Percentiles rank a stretch among this genome's conserved stretches.
Evolutionary conservation across 2,797 vertebrate species (phyloP).

Genomic region (Eulemur mongoz): DNA sequence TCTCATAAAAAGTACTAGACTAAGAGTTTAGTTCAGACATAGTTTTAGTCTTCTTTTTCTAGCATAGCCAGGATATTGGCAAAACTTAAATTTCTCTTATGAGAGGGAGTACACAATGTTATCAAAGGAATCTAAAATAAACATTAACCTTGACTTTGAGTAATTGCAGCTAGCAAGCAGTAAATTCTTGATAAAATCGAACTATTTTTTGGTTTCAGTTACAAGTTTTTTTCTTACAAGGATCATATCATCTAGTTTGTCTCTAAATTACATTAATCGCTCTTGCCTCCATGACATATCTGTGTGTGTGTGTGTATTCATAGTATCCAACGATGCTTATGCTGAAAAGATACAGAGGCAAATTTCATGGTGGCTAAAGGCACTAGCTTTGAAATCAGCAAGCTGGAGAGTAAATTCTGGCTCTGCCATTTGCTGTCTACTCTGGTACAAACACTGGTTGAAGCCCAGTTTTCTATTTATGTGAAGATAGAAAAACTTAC

Average conservation of each 20-base stretch:
- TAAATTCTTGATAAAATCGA: not conserved
- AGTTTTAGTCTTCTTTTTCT: not conserved
- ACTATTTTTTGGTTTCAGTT: not conserved
- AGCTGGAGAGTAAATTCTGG: not conserved
- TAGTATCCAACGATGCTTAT: not conserved
- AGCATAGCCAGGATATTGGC: not conserved
- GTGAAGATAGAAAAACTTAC: not conserved
- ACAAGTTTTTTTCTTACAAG: not conserved
- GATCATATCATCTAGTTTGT: not conserved
- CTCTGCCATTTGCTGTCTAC: not conserved
- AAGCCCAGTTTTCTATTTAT: not conserved
- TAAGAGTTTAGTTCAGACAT: not conserved
- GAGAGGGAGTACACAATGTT: not conserved
- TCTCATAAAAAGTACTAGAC: not conserved
- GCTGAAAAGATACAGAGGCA: not conserved
- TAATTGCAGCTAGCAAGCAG: not conserved
- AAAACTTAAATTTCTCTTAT: not conserved
- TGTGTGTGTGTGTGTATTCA: not conserved
- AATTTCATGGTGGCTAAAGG: not conserved
- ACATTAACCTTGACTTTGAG: not conserved
- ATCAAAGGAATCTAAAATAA: not conserved
- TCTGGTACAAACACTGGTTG: not conserved
- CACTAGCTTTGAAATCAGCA: not conserved
- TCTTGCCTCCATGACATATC: not conserved
- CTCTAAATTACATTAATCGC: not conserved